phyloP scores from a whole-genome alignment of 2,888 invertebrate genomes.

The Synergus umbraculus region DNA sequence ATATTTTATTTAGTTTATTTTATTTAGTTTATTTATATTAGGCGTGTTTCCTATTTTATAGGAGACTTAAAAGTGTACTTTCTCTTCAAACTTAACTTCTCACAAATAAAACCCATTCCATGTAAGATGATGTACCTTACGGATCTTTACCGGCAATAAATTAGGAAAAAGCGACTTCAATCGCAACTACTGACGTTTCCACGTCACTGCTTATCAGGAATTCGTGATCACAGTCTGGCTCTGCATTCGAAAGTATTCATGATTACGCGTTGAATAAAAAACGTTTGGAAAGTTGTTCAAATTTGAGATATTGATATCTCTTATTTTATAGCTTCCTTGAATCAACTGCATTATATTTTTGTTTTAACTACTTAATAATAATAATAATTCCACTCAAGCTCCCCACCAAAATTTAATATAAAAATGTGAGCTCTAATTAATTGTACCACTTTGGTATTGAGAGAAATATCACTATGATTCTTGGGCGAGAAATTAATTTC shows the following conservation, averaged over 20 bases:
- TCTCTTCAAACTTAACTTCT: not conserved
- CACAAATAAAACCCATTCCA: not conserved
- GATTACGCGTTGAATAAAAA: not conserved
- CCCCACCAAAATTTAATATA: not conserved
- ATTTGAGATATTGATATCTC: not conserved
- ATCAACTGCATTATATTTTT: not conserved
- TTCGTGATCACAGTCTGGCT: not conserved
- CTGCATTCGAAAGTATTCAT: not conserved
- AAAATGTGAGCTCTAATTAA: not conserved
- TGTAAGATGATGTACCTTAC: not conserved
- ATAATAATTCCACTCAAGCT: not conserved
- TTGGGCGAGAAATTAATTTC: conserved; percentile 35
- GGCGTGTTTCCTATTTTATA: not conserved
- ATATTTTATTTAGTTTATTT: no score
- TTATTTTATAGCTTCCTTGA: no score
- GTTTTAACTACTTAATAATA: not conserved
- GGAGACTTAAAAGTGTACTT: not conserved
- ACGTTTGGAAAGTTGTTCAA: conserved; percentile 3
- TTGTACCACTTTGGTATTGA: not conserved
- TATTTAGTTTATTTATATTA: not conserved
- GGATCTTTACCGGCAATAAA: not conserved
- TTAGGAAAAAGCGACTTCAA: not conserved
- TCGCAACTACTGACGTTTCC: not conserved
- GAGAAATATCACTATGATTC: not conserved
- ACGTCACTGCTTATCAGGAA: conserved; percentile 16